Evolutionary conservation across 2,113 vertebrate species (phyloP).

Genomic region (Ifrita kowaldi): DNA sequence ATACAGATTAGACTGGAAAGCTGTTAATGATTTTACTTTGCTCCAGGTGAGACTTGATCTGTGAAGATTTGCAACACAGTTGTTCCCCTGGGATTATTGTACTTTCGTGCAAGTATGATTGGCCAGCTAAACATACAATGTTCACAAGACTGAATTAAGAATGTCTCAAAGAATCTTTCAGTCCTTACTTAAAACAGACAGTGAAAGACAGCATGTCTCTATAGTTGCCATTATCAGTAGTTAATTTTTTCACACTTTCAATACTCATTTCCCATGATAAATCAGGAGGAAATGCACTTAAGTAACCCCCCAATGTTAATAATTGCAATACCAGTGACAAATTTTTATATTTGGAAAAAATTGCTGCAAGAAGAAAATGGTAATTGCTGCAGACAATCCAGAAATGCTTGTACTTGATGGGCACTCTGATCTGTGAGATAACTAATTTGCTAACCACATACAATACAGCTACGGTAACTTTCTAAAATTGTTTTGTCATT

Average conservation of each 20-base stretch:
- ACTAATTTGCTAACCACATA: neutral
- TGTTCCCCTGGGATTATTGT: neutral
- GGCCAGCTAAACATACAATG: accelerated
- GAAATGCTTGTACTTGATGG: neutral
- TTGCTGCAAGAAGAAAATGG: neutral
- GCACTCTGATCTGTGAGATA: neutral
- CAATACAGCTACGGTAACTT: neutral
- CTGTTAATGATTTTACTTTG: neutral
- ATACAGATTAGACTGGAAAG: neutral
- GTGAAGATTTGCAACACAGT: neutral
- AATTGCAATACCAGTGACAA: neutral
- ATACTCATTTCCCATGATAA: neutral
- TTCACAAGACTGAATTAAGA: neutral
- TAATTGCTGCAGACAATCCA: neutral
- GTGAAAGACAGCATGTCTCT: neutral
- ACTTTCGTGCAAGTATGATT: neutral
- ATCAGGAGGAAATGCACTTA: neutral
- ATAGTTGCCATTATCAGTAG: neutral
- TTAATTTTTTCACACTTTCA: neutral
- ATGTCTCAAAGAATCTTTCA: neutral
- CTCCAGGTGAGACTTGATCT: neutral
- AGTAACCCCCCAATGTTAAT: neutral
- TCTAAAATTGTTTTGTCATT: slow-evolving; percentile 36
- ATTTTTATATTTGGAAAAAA: neutral
- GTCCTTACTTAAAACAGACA: neutral